Conservation (phyloP, 2,888 invertebrate genomes). For the Sabellastarte sp. region DNA sequence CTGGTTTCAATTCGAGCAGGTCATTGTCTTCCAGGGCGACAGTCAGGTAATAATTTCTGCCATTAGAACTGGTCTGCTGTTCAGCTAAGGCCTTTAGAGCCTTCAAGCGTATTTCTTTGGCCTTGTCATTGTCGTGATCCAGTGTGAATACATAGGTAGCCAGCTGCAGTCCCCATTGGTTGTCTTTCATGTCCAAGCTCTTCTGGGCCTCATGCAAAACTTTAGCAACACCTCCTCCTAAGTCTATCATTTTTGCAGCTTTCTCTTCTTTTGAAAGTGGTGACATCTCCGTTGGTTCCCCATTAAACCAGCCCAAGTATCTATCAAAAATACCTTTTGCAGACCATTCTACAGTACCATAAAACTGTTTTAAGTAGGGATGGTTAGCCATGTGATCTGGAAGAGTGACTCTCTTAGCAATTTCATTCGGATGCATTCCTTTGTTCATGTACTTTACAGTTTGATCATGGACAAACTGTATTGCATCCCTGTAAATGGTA, state of each 20-base stretch:
- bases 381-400: slow-evolving; percentile 35
- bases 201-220: no score
- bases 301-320: slow-evolving; percentile 29
- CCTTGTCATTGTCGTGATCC: slow-evolving; percentile 26
- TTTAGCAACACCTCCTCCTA: no score
- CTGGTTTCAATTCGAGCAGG: neutral
- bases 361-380: slow-evolving; percentile 43
- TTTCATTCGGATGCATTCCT: slow-evolving; percentile 46
- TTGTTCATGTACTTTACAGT: slow-evolving; percentile 42
- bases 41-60: slow-evolving; percentile 9
- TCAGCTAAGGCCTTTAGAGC: slow-evolving; percentile 29
- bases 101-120: slow-evolving; percentile 33
- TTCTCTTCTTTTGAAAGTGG: no score
- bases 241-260: no score
- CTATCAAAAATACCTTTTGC: slow-evolving; percentile 37
- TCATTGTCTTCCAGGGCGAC: neutral
- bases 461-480: slow-evolving; percentile 51
- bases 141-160: slow-evolving; percentile 28
- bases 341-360: slow-evolving; percentile 50
- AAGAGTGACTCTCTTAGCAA: slow-evolving; percentile 36
- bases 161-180: slow-evolving; percentile 44
- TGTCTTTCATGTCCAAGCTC: slow-evolving; percentile 20
- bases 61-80: slow-evolving; percentile 39
- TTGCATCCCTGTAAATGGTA: slow-evolving; percentile 38
- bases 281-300: slow-evolving; percentile 23